These are phyloP conservation scores for Prionace glauca DNA, from an alignment of 2,797 vertebrate genomes.

Conservation along the genomic window DNA sequence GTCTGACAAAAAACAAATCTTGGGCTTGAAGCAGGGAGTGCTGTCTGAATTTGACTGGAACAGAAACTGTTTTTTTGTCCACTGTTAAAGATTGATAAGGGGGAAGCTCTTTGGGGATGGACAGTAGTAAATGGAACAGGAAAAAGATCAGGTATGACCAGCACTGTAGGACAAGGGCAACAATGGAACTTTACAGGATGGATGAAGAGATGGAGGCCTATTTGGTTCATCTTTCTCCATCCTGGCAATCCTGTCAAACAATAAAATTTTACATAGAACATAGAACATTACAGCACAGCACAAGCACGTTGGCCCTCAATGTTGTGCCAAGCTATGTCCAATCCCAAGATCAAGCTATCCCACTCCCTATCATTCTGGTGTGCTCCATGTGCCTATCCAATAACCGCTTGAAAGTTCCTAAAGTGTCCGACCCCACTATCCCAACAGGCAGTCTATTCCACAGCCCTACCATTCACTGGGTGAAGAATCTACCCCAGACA, in stretches of 20 bases:
- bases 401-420: too few relatives aligned
- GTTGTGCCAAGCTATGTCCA: too few relatives aligned
- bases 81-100: background rate
- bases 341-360: too few relatives aligned
- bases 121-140: background rate
- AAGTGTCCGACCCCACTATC: too few relatives aligned
- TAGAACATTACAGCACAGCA: too few relatives aligned
- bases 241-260: background rate
- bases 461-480: too few relatives aligned
- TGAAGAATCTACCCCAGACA: too few relatives aligned
- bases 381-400: too few relatives aligned
- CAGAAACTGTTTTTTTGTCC: background rate
- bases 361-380: too few relatives aligned
- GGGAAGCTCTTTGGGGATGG: background rate
- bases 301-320: too few relatives aligned
- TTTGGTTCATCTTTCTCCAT: background rate
- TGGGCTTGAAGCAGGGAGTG: background rate
- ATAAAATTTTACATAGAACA: background rate
- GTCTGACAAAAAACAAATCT: background rate
- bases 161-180: background rate
- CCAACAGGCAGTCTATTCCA: too few relatives aligned
- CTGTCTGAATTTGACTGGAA: background rate
- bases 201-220: background rate
- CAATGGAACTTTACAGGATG: background rate
- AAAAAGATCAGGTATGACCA: background rate